phyloP scores from a whole-genome alignment of 1,140 invertebrate genomes.

The Leptestheria dahalacensis region DNA sequence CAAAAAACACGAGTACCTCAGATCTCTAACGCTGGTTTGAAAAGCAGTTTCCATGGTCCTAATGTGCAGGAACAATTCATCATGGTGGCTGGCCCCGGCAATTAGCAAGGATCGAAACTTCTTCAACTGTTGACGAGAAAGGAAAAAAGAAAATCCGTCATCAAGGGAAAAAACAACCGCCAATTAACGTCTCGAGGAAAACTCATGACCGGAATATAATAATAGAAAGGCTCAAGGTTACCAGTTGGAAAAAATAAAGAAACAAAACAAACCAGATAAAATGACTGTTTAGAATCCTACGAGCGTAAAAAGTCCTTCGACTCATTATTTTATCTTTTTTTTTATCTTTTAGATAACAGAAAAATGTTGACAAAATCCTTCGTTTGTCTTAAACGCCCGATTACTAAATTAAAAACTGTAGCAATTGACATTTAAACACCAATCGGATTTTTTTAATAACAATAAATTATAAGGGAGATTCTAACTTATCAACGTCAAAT shows the following conservation, averaged over 20 bases:
- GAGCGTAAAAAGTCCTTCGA: too few species aligned
- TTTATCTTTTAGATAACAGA: too few species aligned
- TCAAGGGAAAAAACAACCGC: too few species aligned
- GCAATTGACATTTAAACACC: constrained; percentile 1
- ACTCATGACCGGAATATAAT: too few species aligned
- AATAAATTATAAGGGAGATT: neutral
- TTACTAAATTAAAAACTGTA: neutral
- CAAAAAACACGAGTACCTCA: constrained; percentile 60
- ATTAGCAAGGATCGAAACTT: constrained; percentile 65
- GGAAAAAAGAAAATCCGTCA: too few species aligned
- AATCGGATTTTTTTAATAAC: neutral
- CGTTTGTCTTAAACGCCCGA: neutral
- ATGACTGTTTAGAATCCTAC: too few species aligned
- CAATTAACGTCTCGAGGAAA: too few species aligned
- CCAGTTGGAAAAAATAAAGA: too few species aligned
- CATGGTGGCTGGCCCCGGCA: constrained; percentile 58
- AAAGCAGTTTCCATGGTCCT: constrained; percentile 65
- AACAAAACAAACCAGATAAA: too few species aligned
- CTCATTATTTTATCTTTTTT: too few species aligned
- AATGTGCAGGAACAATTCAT: constrained; percentile 66
- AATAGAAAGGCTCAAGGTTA: too few species aligned
- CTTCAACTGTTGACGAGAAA: constrained; percentile 70
- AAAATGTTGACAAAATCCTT: too few species aligned
- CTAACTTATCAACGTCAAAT: neutral
- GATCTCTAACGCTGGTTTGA: constrained; percentile 69